Conservation (phyloP, 2,888 invertebrate species). For the Eumerus sabulonum region DNA sequence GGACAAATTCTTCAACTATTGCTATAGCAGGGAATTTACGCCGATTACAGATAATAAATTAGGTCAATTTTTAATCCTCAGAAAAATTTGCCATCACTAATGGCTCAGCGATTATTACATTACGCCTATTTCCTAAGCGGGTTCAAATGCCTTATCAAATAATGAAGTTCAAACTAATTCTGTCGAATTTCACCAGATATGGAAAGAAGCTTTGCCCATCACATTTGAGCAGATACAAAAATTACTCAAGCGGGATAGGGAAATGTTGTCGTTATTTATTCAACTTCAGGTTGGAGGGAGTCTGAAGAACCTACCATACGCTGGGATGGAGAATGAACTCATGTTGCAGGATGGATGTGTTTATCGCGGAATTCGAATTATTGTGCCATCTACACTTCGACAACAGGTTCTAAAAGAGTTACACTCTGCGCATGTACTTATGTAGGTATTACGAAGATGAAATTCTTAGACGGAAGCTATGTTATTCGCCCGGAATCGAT, state of each 20-base stretch:
- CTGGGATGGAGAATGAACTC: slow-evolving; percentile 9
- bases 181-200: not conserved
- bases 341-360: slow-evolving; percentile 14
- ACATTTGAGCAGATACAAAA: slow-evolving; percentile 4
- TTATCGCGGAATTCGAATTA: slow-evolving; percentile 12
- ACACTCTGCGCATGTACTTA: slow-evolving; percentile 2
- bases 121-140: not conserved
- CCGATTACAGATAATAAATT: too few relatives aligned
- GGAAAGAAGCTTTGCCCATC: not conserved
- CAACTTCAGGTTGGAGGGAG: slow-evolving; percentile 5
- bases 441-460: slow-evolving; percentile 28
- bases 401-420: too few relatives aligned
- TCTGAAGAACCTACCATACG: not conserved
- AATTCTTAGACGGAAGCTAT: slow-evolving; percentile 12
- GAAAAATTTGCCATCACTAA: too few relatives aligned
- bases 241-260: slow-evolving; percentile 4
- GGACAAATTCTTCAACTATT: too few relatives aligned
- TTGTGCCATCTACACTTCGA: too few relatives aligned
- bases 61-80: too few relatives aligned
- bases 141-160: not conserved
- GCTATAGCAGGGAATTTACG: too few relatives aligned
- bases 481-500: slow-evolving; percentile 26
- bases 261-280: slow-evolving; percentile 4
- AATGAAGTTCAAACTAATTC: not conserved
- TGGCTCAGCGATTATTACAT: too few relatives aligned